Percentiles rank a stretch among this genome's conserved stretches.
phyloP scores from a whole-genome alignment of 2,113 vertebrate genomes.

The Caracal caracal region DNA sequence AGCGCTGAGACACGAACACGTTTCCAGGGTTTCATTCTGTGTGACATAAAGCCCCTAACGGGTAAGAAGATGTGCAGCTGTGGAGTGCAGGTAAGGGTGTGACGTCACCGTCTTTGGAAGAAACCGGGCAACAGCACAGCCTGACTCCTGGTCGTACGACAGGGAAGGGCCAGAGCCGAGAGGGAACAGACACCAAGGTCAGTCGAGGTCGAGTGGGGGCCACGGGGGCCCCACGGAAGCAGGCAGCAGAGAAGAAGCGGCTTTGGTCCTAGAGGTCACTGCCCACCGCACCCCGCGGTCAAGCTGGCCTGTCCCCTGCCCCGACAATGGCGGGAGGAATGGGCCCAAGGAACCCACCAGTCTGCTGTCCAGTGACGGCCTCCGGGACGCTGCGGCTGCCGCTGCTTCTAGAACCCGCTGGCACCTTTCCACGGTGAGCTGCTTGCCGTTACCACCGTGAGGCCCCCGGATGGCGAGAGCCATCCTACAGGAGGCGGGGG shows the following conservation, averaged over 20 bases:
- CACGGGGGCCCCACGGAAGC: not conserved
- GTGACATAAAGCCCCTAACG: no score
- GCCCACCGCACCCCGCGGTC: accelerated
- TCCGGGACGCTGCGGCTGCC: not conserved
- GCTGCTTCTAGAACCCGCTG: not conserved
- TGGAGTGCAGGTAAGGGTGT: not conserved
- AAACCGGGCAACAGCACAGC: accelerated
- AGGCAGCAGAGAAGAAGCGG: not conserved
- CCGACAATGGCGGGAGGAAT: accelerated
- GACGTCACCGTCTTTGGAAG: not conserved
- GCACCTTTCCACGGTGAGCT: not conserved
- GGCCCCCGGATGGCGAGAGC: no score
- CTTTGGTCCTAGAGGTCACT: not conserved
- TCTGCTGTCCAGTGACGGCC: not conserved
- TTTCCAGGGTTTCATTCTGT: not conserved
- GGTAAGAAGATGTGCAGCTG: not conserved
- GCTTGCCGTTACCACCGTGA: not conserved
- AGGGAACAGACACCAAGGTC: not conserved
- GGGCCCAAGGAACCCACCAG: accelerated
- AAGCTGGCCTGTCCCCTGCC: accelerated
- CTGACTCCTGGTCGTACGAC: accelerated
- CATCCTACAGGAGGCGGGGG: no score
- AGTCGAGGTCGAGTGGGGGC: not conserved
- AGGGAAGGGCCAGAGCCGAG: accelerated
- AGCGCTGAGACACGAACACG: not conserved